These are phyloP conservation scores for Archips crataeganus DNA, from an alignment of 2,888 invertebrate genomes.

Conservation along the genomic window DNA sequence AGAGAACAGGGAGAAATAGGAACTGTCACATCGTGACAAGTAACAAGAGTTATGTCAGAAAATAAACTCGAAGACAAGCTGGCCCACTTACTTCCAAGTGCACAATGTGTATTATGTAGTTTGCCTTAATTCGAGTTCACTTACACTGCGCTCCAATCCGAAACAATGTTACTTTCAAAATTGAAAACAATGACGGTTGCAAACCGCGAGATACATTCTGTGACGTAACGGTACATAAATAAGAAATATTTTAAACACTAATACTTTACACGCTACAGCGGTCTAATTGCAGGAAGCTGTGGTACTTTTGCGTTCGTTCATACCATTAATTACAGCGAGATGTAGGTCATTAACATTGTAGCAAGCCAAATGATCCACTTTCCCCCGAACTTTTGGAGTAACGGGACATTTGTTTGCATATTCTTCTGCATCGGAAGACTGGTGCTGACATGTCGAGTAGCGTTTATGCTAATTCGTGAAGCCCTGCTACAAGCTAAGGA, in stretches of 20 bases:
- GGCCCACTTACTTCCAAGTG: conserved; percentile 41
- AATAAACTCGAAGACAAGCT: conserved; percentile 29
- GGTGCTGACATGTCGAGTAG: background rate
- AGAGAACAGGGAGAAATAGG: background rate
- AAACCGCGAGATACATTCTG: conserved; percentile 9
- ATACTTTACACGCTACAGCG: conserved; percentile 34
- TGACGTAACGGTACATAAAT: conserved; percentile 37
- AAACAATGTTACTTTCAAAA: conserved; percentile 42
- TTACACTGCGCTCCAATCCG: conserved; percentile 43
- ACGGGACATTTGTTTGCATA: conserved; percentile 29
- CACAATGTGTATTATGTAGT: conserved; percentile 28
- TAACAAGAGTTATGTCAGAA: conserved; percentile 22
- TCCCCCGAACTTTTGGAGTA: conserved; percentile 30
- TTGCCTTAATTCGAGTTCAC: conserved; percentile 41
- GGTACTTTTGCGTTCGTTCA: conserved; percentile 26
- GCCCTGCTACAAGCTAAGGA: background rate
- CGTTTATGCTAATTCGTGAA: conserved; percentile 19
- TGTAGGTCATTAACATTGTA: conserved; percentile 36
- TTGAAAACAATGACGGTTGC: conserved; percentile 36
- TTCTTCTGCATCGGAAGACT: conserved; percentile 12
- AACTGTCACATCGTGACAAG: background rate
- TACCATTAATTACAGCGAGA: conserved; percentile 31
- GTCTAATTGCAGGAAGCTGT: conserved; percentile 38
- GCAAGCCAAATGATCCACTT: conserved; percentile 28
- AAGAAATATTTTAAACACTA: conserved; percentile 40